Percentiles rank a stretch among this genome's conserved stretches.
phyloP scores from a whole-genome alignment of 2,797 vertebrate genomes.

The Tokudaia tokunoshimensis region DNA sequence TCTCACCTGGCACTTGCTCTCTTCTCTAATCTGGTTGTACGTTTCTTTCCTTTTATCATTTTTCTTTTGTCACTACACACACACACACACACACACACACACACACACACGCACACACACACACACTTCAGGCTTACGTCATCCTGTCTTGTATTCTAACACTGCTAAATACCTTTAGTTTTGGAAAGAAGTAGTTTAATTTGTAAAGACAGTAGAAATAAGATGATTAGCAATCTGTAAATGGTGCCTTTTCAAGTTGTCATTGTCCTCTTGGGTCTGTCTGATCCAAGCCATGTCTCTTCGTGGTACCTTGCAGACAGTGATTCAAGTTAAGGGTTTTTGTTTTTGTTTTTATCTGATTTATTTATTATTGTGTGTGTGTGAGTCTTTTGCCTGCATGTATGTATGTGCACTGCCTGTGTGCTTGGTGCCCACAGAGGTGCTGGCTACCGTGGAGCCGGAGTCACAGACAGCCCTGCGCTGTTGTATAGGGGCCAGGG shows the following conservation, averaged over 20 bases:
- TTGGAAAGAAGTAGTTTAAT: slow-evolving; percentile 52
- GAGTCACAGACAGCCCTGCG: background rate
- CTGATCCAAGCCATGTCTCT: background rate
- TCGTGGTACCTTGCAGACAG: background rate
- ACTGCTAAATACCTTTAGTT: background rate
- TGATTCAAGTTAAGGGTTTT: background rate
- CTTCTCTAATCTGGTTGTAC: background rate
- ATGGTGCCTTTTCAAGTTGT: background rate
- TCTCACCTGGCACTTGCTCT: background rate
- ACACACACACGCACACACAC: background rate
- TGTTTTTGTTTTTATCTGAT: background rate
- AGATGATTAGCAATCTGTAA: background rate
- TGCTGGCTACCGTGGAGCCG: background rate
- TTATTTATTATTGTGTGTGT: background rate
- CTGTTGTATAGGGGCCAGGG: background rate
- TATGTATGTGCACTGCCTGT: background rate
- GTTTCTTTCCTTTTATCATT: background rate
- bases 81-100: background rate
- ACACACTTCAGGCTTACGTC: background rate
- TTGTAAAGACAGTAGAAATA: background rate
- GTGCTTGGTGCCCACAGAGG: background rate
- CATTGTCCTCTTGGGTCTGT: background rate
- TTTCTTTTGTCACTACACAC: background rate
- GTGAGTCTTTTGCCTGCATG: background rate
- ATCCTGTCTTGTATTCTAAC: background rate